Evolutionary conservation across 2,888 invertebrate species (phyloP).

Genomic region (Drosophila anomalipes): DNA sequence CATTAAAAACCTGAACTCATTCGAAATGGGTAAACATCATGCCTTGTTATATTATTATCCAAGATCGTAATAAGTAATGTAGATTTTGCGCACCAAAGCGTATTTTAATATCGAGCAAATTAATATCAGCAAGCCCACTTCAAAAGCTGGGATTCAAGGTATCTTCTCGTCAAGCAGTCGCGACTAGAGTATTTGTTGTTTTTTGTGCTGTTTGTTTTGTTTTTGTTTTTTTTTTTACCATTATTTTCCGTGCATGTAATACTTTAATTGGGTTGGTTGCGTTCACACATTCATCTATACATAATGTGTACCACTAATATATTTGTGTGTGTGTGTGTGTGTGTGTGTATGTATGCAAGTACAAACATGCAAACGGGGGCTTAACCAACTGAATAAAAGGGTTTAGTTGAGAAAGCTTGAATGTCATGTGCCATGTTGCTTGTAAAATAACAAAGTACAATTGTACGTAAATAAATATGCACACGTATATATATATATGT

Average conservation of each 20-base stretch:
- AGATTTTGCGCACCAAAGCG: neutral
- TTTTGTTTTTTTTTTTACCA: neutral
- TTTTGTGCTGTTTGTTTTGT: too few relatives aligned
- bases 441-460: neutral
- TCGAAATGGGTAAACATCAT: neutral
- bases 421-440: constrained; percentile 1
- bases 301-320: neutral
- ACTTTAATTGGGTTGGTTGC: neutral
- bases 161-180: neutral
- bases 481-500: neutral
- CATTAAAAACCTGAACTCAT: neutral
- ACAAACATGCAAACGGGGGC: constrained; percentile 5
- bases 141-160: neutral
- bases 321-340: too few relatives aligned
- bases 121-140: neutral
- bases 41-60: neutral
- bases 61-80: neutral
- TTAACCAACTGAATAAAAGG: constrained; percentile 10
- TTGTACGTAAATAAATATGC: neutral
- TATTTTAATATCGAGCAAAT: neutral
- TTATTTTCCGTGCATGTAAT: neutral
- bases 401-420: constrained; percentile 17
- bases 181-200: too few relatives aligned
- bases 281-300: neutral
- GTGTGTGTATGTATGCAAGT: too few relatives aligned